Evolutionary conservation across 2,113 vertebrate genomes (phyloP).

Genomic region (Electrona antarctica): DNA sequence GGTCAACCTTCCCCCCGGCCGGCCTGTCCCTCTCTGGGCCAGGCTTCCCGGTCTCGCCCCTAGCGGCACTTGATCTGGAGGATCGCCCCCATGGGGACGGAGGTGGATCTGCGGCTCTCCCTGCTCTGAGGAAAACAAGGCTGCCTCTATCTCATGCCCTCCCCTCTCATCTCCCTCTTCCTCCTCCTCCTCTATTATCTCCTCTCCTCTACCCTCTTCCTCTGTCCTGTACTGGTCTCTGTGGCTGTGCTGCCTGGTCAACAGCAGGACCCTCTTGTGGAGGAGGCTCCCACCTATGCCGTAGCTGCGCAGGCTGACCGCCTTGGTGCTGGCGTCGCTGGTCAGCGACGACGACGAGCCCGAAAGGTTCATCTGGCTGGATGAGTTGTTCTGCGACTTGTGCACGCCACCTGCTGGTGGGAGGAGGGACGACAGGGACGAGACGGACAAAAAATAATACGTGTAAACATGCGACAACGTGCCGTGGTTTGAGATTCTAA

Average conservation of each 20-base stretch:
- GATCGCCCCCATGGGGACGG: not conserved
- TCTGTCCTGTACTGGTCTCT: slow-evolving; percentile 63
- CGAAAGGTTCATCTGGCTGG: slow-evolving; percentile 85
- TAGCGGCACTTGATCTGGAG: not conserved
- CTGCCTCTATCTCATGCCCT: slow-evolving; percentile 5
- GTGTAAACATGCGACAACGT: not conserved
- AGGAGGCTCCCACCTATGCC: slow-evolving; percentile 96
- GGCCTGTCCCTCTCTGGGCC: not conserved
- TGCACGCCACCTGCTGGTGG: slow-evolving; percentile 77
- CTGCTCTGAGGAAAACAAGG: not conserved
- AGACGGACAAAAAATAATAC: not conserved
- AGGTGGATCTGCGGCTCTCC: slow-evolving; percentile 11
- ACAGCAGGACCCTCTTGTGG: slow-evolving; percentile 85
- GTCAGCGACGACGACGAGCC: slow-evolving; percentile 88
- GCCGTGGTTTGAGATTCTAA: too few relatives aligned
- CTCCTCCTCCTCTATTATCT: slow-evolving; percentile 15
- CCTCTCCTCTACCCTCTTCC: slow-evolving; percentile 61
- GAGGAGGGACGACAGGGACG: not conserved
- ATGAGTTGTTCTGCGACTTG: slow-evolving; percentile 82
- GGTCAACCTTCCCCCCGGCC: not conserved
- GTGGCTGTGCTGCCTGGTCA: slow-evolving; percentile 75
- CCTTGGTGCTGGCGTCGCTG: slow-evolving; percentile 87
- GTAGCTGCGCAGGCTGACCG: slow-evolving; percentile 82
- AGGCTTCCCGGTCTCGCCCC: slow-evolving; percentile 24
- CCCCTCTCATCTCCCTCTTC: slow-evolving; percentile 27